phyloP scores from a whole-genome alignment of 2,113 vertebrate genomes.

The Entosphenus tridentatus region DNA sequence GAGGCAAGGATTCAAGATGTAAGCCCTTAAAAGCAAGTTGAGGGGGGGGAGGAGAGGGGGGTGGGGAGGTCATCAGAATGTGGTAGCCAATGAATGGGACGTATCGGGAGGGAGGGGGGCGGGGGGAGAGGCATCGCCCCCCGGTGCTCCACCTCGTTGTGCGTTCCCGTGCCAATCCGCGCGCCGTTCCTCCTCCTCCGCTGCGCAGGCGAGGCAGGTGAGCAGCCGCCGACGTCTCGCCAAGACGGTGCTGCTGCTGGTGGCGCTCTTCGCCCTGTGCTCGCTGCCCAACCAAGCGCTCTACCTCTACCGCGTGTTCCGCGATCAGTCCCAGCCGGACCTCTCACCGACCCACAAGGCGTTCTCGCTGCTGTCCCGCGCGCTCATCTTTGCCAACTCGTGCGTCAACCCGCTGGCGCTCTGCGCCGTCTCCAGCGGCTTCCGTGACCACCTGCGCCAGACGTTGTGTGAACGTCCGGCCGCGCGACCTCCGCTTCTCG shows the following conservation, averaged over 20 bases:
- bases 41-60: no score
- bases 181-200: neutral
- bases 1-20: no score
- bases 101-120: no score
- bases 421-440: slow-evolving; percentile 72
- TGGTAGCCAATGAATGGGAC: no score
- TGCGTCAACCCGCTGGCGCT: slow-evolving; percentile 85
- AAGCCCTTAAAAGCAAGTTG: no score
- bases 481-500: no score
- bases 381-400: slow-evolving; percentile 80
- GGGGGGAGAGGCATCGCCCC: no score
- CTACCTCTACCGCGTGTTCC: slow-evolving; percentile 79
- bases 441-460: slow-evolving; percentile 19
- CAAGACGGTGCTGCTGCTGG: slow-evolving; percentile 76
- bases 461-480: no score
- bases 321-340: slow-evolving; percentile 62
- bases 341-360: slow-evolving; percentile 59
- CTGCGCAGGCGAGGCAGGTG: slow-evolving; percentile 27
- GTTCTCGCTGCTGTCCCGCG: slow-evolving; percentile 50
- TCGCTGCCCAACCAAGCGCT: slow-evolving; percentile 81
- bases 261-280: slow-evolving; percentile 70
- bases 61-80: no score
- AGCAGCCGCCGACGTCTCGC: slow-evolving; percentile 77
- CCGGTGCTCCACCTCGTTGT: no score
- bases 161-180: no score